phyloP scores from a whole-genome alignment of 2,888 invertebrate genomes.

The Callyntrura guangdongensis region DNA sequence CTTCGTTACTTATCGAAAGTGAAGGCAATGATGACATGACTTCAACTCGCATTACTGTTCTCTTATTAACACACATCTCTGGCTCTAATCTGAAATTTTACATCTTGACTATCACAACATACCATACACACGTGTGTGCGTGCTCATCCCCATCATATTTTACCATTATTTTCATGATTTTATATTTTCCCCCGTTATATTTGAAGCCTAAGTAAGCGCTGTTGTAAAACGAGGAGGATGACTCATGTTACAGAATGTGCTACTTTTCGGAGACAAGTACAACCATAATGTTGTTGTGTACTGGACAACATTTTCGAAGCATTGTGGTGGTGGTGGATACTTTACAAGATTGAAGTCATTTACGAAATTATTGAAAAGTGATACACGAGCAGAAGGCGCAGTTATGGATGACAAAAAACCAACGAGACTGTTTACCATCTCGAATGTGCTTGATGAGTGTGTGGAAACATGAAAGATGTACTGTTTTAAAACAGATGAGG shows the following conservation, averaged over 20 bases:
- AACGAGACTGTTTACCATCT: neutral
- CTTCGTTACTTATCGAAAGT: neutral
- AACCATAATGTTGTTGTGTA: neutral
- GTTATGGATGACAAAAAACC: neutral
- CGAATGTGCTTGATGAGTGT: neutral
- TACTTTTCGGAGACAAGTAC: neutral
- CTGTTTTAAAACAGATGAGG: neutral
- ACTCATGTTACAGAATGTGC: slow-evolving; percentile 21
- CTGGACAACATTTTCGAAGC: neutral
- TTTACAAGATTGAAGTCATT: neutral
- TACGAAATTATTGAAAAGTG: slow-evolving; percentile 18
- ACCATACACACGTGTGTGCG: neutral
- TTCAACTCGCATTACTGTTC: too few species aligned
- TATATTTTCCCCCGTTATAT: neutral
- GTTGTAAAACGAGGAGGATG: neutral
- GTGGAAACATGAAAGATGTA: neutral
- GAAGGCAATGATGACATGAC: neutral
- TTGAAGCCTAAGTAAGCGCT: neutral
- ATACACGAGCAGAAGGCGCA: slow-evolving; percentile 8
- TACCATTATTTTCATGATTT: neutral
- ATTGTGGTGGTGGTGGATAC: neutral
- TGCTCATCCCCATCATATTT: neutral
- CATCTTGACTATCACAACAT: neutral
- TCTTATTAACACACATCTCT: neutral
- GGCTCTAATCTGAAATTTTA: neutral